phyloP scores from a whole-genome alignment of 1,140 invertebrate genomes.

The Magallana ariakensis region DNA sequence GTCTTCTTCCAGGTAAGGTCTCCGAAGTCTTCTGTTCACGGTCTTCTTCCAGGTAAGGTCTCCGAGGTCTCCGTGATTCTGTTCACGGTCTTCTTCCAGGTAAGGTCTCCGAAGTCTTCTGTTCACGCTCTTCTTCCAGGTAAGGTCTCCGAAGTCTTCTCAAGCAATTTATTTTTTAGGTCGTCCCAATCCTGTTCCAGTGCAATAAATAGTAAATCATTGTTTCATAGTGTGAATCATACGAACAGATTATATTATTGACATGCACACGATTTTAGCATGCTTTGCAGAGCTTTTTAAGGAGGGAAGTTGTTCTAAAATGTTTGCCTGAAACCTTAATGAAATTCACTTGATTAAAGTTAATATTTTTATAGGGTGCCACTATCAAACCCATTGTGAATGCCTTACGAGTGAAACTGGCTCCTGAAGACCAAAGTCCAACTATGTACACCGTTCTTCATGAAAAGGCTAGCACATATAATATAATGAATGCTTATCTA shows the following conservation, averaged over 20 bases:
- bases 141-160: conserved; percentile 65
- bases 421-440: conserved; percentile 50
- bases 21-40: conserved; percentile 99
- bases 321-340: no score
- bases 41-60: conserved; percentile 90
- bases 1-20: conserved; percentile 90
- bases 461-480: conserved; percentile 53
- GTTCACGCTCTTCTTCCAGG: conserved; percentile 96
- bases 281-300: no score
- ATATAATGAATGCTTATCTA: background rate
- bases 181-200: no score
- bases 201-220: no score
- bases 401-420: conserved; percentile 93
- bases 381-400: conserved; percentile 97
- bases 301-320: no score
- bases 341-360: no score
- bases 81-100: conserved; percentile 96
- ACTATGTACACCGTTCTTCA: conserved; percentile 63
- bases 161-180: no score
- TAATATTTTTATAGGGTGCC: conserved; percentile 85
- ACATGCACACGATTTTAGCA: no score
- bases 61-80: conserved; percentile 92
- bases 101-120: conserved; percentile 87
- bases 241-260: no score
- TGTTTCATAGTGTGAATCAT: no score